A percentile compares a stretch with the other conserved stretches of the same genome.
These are phyloP conservation scores for Aptenodytes forsteri DNA, from an alignment of 2,113 vertebrate species.

Conservation along the genomic window DNA sequence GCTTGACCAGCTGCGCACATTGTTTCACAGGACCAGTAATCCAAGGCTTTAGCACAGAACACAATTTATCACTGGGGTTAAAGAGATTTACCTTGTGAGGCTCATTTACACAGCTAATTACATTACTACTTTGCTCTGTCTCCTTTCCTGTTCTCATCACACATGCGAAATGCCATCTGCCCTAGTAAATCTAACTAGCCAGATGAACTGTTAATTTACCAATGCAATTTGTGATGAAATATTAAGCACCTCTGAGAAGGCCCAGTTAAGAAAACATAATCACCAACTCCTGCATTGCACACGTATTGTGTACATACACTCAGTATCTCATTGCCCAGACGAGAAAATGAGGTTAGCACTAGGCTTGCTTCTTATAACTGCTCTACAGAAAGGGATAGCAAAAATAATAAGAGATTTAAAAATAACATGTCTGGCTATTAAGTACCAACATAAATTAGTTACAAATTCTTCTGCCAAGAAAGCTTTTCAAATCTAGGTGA, in stretches of 20 bases:
- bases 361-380: neutral
- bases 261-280: neutral
- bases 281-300: neutral
- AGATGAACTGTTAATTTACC: conserved; percentile 25
- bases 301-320: neutral
- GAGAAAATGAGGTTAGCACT: neutral
- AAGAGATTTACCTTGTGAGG: conserved; percentile 58
- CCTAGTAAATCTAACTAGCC: neutral
- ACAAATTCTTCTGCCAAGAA: neutral
- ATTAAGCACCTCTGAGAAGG: neutral
- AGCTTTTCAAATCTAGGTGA: conserved; percentile 20
- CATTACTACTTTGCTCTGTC: conserved; percentile 33
- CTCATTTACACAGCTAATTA: conserved; percentile 48
- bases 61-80: conserved; percentile 54
- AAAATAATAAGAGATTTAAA: conserved; percentile 14
- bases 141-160: conserved; percentile 6
- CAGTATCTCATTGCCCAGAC: neutral
- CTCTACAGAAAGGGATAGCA: neutral
- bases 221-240: conserved; percentile 7
- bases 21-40: conserved; percentile 63
- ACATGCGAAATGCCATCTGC: conserved; percentile 30
- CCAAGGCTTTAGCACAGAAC: conserved; percentile 35
- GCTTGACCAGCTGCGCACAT: neutral
- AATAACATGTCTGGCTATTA: neutral
- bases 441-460: neutral